Evolutionary conservation across 2,888 invertebrate species (phyloP).

Genomic region (Polydrusus cervinus): DNA sequence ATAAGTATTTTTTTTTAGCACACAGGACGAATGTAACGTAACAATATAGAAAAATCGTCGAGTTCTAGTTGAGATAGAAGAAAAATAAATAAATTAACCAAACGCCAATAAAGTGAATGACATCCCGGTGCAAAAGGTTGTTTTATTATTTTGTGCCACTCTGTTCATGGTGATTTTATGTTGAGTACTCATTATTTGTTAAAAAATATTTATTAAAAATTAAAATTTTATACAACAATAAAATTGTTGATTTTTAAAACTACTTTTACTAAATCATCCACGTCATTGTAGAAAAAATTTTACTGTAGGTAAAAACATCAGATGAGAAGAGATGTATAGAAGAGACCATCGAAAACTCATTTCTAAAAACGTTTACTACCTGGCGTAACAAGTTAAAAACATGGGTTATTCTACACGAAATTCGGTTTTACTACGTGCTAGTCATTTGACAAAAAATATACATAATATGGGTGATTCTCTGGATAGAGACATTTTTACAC

Average conservation of each 20-base stretch:
- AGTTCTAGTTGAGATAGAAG: slow-evolving; percentile 36
- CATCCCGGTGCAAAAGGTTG: slow-evolving; percentile 42
- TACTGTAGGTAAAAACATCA: too few relatives aligned
- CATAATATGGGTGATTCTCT: too few relatives aligned
- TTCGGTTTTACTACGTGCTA: too few relatives aligned
- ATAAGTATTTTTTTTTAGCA: slow-evolving; percentile 66
- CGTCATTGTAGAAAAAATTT: too few relatives aligned
- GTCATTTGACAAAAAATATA: too few relatives aligned
- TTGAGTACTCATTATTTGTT: slow-evolving; percentile 51
- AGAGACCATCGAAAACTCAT: too few relatives aligned
- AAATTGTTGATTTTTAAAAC: slow-evolving; percentile 56
- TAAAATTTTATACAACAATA: slow-evolving; percentile 60
- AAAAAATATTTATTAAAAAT: slow-evolving; percentile 54
- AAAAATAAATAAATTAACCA: slow-evolving; percentile 54
- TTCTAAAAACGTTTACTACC: too few relatives aligned
- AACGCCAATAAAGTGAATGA: slow-evolving; percentile 28
- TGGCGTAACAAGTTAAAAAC: too few relatives aligned
- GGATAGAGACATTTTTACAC: too few relatives aligned
- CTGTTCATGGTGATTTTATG: slow-evolving; percentile 59
- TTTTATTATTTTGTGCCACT: slow-evolving; percentile 53
- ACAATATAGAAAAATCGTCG: slow-evolving; percentile 47
- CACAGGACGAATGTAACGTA: slow-evolving; percentile 68
- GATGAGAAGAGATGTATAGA: too few relatives aligned
- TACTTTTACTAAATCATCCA: slow-evolving; percentile 1
- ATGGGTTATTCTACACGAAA: too few relatives aligned